Base-by-base conservation (phyloP, 2,113 vertebrate genomes). In the Anoplopoma fimbria region DNA sequence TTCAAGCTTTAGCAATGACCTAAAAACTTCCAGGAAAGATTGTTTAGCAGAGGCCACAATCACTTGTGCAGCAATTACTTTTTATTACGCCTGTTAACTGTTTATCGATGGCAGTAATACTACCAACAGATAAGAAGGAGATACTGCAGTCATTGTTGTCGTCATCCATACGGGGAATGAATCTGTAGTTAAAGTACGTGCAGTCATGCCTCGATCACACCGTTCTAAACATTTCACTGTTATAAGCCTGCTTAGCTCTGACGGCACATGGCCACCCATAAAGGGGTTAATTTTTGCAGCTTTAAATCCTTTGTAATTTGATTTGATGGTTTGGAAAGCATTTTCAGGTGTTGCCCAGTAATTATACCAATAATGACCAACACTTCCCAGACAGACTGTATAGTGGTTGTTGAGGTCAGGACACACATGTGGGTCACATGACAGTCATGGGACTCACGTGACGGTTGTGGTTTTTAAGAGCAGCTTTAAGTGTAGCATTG, bases 341-440 rank as follows among this genome's bases (percentile, higher is more conserved):
- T n/a, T n/a, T n/a, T n/a, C n/a, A n/a, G 58, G 40, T 61, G 29
- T 0, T 21, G 67, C 9, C 33, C 63, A 12, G 31, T 34, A 57
- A 76, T 85, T 83, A 74, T 0, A 42, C 45, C 15, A 63, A 62
- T 68, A 49, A 55, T 40, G 9, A 62, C 17, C 27, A 68, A 21
- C 12, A 25, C 27, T 68, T 68, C 57, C 49, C 83, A 68, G 7
- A n/a, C 25, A 64, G 40, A 31, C 23, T 49, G 31, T 14, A 29
- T 23, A 8, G 29, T 14, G 64, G n/a, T 42, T 74, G 7, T 27
- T 75, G 36, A 42, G 68, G 40, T 77, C 69, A 81, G 27, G n/a
- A 12, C 12, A 64, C 27, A 79, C 62, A 45, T 4, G 19, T 1
- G 4, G 51, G 90, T 91, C 92, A 94, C 90, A 83, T 91, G 92